A percentile compares a stretch with the other conserved stretches of the same genome.
Evolutionary conservation across 2,888 invertebrate genomes (phyloP).

Genomic region (Microctonus brassicae): DNA sequence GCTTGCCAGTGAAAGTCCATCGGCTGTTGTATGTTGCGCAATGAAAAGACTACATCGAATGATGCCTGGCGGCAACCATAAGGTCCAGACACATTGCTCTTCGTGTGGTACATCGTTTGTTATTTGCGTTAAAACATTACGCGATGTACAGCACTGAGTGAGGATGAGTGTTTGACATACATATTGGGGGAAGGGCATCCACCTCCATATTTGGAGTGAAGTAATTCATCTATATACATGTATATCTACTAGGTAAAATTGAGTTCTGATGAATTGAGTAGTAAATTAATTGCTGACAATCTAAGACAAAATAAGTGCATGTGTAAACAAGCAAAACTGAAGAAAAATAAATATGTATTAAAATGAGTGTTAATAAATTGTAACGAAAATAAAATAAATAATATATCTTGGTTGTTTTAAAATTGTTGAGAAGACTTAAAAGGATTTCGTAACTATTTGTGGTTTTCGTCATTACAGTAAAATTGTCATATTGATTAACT

Average conservation of each 20-base stretch:
- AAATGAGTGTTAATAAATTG: not conserved
- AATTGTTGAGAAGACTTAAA: not conserved
- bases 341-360: not conserved
- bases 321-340: not conserved
- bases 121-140: not conserved
- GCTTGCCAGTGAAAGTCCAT: slow-evolving; percentile 43
- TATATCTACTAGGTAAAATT: not conserved
- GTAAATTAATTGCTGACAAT: not conserved
- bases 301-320: not conserved
- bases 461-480: slow-evolving; percentile 9
- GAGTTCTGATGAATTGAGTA: not conserved
- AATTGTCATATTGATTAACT: slow-evolving; percentile 29
- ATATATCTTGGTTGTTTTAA: not conserved
- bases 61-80: slow-evolving; percentile 19
- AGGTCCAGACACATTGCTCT: slow-evolving; percentile 9
- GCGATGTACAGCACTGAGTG: not conserved
- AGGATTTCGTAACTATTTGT: slow-evolving; percentile 14
- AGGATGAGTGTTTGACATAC: slow-evolving; percentile 7
- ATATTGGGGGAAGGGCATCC: not conserved
- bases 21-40: slow-evolving; percentile 38
- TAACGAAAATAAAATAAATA: not conserved
- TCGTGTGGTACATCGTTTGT: not conserved
- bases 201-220: not conserved
- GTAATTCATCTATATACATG: not conserved
- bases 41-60: slow-evolving; percentile 34